Evolutionary conservation across 2,113 vertebrate species (phyloP), one percentile per base, ranked within the genome.

Genomic region (Coryphaenoides rupestris): DNA sequence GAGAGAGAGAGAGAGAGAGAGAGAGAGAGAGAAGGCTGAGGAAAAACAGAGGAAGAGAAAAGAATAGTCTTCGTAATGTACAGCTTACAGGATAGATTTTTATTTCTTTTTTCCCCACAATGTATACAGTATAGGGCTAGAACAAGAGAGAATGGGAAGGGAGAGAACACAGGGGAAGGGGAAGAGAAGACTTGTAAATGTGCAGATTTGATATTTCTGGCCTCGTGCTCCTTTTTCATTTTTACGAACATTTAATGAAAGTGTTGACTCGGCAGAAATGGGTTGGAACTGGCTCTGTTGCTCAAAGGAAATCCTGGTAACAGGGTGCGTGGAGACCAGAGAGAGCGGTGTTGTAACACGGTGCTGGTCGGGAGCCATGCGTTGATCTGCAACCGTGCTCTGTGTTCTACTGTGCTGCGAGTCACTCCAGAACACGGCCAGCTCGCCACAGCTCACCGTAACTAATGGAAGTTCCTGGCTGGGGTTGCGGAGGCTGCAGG

Each of bases 261-360:
- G 33, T 40, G 33, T 40, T 40, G 33, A 40, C 33, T 40, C 33
- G 13, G 33, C 33, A 40, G 10, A 40, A 40, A 40, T 12, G 17
- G 14, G 15, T 49, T 59, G 61, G 17, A 54, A 23, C 52, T 24
- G 19, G 13, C 13, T 47, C 21, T n/a, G 5, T 17, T 10, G n/a
- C 45, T 1, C 21, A 59, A 26, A 23, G 26, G 24, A 3, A 5
- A 5, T 58, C 57, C 60, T 14, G 12, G 63, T 46, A 71, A 49
- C n/a, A 66, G 57, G 60, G 65, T 62, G 47, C 54, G 71, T 55
- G 60, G n/a, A 61, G 68, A 75, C 28, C 63, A n/a, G n/a, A n/a
- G n/a, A n/a, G 24, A 67, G n/a, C 3, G 24, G 6, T 26, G 2
- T 40, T 40, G 9, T 7, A 40, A 40, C 6, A 40, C 33, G 13